Base-by-base conservation (phyloP, 2,888 invertebrate genomes). In the Aleiodes testaceus region DNA sequence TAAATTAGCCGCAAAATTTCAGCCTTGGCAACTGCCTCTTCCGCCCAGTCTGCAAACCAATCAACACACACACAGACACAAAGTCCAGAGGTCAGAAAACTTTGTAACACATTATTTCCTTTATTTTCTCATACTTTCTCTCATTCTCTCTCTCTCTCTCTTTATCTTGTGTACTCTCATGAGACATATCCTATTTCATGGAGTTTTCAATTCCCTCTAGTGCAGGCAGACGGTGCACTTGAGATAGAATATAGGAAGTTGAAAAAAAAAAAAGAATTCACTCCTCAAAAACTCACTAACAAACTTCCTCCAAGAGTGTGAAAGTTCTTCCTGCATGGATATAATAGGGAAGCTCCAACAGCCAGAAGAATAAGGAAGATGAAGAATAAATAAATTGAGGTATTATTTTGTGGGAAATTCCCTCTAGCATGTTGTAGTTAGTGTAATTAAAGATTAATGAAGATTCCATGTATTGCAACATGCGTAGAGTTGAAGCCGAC, bases 1-100 rank as follows among this genome's bases (percentile, higher is more conserved):
- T 99, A 99, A 89, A 99, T 99, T 89, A 99, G 93, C 88, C 99
- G 94, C 85, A 99, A 92, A 89, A 99, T 98, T 91, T 98, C 98
- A 78, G 98, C 96, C 89, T 96, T 96, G 79, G 96, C 94, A 81
- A 98, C 97, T 84, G 95, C 93, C 89, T 99, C 99, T 84, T 97
- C 93, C 85, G 94, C 92, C 99, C 99, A 99, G 90, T 98, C 99
- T 95, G 92, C 86, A 92, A 47, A 47, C 47, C 44, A 45, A 63
- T n/a, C 12, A 36, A 61, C 42, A 6, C 20, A 20, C 16, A 50
- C 16, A 50, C 16, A 50, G 9, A 18, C 16, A 18, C 12, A 50
- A 50, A 50, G 7, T 50, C 16, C 9, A 11, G 18, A 18, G 20
- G 50, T 50, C 50, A 50, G 16, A 50, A 14, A 20, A 20, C 36